These are phyloP conservation scores for Nyctalus aviator DNA, from an alignment of 2,797 vertebrate species.

Conservation along the genomic window DNA sequence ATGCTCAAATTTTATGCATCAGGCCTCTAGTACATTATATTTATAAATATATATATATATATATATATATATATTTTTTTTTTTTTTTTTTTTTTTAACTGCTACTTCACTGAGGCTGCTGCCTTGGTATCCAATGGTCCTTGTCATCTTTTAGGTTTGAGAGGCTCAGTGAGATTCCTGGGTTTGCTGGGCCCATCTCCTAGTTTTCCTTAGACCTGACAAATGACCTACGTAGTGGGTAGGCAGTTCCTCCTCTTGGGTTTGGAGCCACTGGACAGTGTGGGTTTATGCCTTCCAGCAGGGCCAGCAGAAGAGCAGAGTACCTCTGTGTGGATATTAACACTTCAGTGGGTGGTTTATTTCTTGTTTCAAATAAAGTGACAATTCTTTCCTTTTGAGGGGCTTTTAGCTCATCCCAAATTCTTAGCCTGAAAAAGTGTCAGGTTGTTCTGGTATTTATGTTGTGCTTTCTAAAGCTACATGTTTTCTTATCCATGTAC, in stretches of 20 bases:
- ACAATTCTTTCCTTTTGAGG: not conserved
- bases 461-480: not conserved
- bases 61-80: no score
- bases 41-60: no score
- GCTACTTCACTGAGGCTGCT: not conserved
- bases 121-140: not conserved
- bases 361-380: not conserved
- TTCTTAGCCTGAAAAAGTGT: not conserved
- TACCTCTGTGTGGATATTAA: not conserved
- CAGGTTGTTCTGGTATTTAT: not conserved
- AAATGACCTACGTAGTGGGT: not conserved
- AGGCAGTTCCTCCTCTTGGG: not conserved
- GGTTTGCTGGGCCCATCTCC: not conserved
- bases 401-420: not conserved
- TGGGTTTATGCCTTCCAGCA: no score
- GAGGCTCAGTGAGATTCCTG: not conserved
- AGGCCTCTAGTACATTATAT: no score
- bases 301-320: not conserved
- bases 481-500: not conserved
- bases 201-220: not conserved
- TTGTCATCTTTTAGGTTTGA: not conserved
- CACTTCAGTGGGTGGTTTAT: not conserved
- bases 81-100: no score
- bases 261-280: not conserved
- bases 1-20: no score